A percentile compares a stretch with the other conserved stretches of the same genome.
phyloP scores from a whole-genome alignment of 2,888 invertebrate genomes.

The Adineta ricciae region DNA sequence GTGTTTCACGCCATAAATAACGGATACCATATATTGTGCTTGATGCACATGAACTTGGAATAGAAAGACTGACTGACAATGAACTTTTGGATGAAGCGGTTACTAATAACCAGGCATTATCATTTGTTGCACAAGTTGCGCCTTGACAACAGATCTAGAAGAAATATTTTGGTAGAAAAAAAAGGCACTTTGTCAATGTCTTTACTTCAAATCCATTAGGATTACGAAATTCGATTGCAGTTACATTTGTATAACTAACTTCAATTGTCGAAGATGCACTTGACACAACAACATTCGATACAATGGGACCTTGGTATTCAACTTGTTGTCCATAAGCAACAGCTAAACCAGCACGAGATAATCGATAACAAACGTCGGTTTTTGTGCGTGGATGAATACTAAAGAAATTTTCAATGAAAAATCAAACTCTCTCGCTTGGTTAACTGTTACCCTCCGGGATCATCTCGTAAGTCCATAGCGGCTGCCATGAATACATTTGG shows the following conservation, averaged over 20 bases:
- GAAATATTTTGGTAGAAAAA: neutral
- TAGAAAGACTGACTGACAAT: neutral
- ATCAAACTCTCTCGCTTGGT: neutral
- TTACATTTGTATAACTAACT: neutral
- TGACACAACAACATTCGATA: neutral
- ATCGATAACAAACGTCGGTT: neutral
- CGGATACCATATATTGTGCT: neutral
- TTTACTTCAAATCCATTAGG: neutral
- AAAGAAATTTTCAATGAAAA: neutral
- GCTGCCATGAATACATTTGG: constrained; percentile 43
- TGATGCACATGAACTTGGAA: neutral
- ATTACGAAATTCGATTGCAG: neutral
- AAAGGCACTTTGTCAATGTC: neutral
- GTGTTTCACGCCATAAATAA: neutral
- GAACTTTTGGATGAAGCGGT: neutral
- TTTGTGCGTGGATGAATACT: constrained; percentile 2
- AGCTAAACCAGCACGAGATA: neutral
- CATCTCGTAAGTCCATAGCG: constrained; percentile 42
- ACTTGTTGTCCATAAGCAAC: neutral
- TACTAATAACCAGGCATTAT: neutral
- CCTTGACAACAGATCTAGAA: neutral
- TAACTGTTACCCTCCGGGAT: neutral
- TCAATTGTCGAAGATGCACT: neutral
- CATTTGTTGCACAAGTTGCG: neutral
- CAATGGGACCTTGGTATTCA: neutral